Evolutionary conservation across 2,113 vertebrate species (phyloP), one percentile per base, ranked within the genome.

Genomic region (Lethenteron camtschaticum): DNA sequence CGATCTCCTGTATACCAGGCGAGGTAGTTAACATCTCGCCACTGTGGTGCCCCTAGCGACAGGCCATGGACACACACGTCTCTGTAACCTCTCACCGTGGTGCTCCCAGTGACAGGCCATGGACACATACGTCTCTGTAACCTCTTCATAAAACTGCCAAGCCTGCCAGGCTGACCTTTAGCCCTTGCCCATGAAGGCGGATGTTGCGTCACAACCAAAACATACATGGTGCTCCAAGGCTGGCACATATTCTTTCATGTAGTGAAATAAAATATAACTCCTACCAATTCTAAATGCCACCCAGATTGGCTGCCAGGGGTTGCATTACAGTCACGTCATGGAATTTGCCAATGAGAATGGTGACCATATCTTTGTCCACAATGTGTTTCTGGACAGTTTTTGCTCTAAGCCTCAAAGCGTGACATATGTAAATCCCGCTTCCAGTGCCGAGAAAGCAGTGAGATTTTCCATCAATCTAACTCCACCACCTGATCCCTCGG

Each of bases 401-500:
- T 24, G n/a, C 24, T 9, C 63, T 24, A n/a, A 16, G 63, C 10
- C 24, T 10, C 63, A 66, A 24, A 16, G 63, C 63, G 24, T 66
- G 8, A n/a, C n/a, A 24, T 66, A 66, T 9, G 24, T 66, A 24
- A 66, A 66, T 10, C 63, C n/a, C 63, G 24, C 63, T 66, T 66
- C 8, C 24, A 9, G 9, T 11, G 41, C 41, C 5, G 41, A 41
- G 68, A 70, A 70, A 14, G 69, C 69, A 56, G 24, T 57, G 13
- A 14, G 41, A 56, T 70, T 70, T 57, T 70, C 69, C 12, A 56
- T 56, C 11, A 70, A 11, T 13, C 69, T 2, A 13, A 69, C 56
- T 56, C 55, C 69, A 56, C 57, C 69, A 13, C 69, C 69, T 56
- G 9, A 70, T 12, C 69, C 69, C 12, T 70, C 57, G 41, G 57